Evolutionary conservation across 2,113 vertebrate species (phyloP).

Genomic region (Nyctibius bracteatus): DNA sequence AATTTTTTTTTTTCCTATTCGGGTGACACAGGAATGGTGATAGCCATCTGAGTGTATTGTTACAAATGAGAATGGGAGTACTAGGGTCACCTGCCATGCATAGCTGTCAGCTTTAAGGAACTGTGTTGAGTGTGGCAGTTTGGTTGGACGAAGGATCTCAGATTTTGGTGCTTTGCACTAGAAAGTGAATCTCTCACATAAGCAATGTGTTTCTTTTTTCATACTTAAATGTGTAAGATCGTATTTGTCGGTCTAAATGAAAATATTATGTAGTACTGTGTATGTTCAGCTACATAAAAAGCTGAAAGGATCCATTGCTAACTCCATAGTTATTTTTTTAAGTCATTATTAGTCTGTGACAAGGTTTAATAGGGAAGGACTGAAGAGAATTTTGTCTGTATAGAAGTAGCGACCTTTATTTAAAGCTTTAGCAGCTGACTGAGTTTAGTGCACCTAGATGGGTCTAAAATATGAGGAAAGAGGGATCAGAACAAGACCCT

Average conservation of each 20-base stretch:
- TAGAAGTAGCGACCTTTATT: not conserved
- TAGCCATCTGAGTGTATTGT: not conserved
- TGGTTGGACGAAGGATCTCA: not conserved
- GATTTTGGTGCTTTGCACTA: not conserved
- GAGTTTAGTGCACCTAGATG: not conserved
- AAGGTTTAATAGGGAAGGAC: not conserved
- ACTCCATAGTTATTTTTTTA: not conserved
- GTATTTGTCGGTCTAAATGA: not conserved
- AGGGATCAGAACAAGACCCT: not conserved
- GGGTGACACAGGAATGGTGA: not conserved
- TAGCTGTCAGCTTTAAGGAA: not conserved
- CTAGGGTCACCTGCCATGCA: not conserved
- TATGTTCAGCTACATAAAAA: not conserved
- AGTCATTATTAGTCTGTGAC: not conserved
- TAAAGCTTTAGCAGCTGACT: not conserved
- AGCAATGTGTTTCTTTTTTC: not conserved
- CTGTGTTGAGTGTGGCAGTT: not conserved
- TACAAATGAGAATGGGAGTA: not conserved
- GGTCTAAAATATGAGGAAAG: not conserved
- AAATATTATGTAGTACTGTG: not conserved
- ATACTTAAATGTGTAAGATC: not conserved
- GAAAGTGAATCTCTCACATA: not conserved
- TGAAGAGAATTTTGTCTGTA: not conserved
- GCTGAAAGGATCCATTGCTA: not conserved
- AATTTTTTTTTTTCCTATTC: not conserved